Evolutionary conservation across 2,888 invertebrate genomes (phyloP), one percentile per base, ranked within the genome.

Genomic region (Epiblema foenella): DNA sequence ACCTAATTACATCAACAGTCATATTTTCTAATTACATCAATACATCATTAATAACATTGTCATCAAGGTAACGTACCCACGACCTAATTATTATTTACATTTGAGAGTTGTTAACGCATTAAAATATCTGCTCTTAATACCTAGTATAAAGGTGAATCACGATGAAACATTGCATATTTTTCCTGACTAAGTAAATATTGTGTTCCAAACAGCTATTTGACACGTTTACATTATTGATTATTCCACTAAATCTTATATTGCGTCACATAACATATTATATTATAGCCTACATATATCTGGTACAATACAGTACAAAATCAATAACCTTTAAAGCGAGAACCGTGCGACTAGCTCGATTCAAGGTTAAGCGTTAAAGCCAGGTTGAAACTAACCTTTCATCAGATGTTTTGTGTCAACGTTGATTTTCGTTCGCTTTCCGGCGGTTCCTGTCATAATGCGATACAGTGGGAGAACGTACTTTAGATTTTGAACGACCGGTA

Each of bases 381-480:
- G 24, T 63, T 33, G 52, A 29, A 65, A 83, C 89, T 79, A 73
- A 91, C 92, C 92, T 85, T 83, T 89, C 73, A 71, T 83, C 46
- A 92, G 81, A 81, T 93, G 92, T 77, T 88, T 92, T 33, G 88
- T 81, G 80, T 93, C 86, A 73, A 86, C 86, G 74, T 92, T 83
- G 37, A 88, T 79, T 69, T 81, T 85, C n/a, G n/a, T n/a, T n/a
- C n/a, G n/a, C n/a, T n/a, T n/a, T n/a, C n/a, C n/a, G 46, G 85
- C 79, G 77, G 77, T 80, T 17, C 80, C 69, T 57, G 87, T 81
- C 89, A 90, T 89, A 71, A 69, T 86, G 66, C 81, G 81, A 70
- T 84, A 84, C 1, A 69, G 20, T 37, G 86, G 87, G 71, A 85
- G 64, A 18, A 84, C 82, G 79, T 85, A 83, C 68, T 85, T 83